Conservation (phyloP, 2,797 vertebrate species). For the Cuniculus paca region DNA sequence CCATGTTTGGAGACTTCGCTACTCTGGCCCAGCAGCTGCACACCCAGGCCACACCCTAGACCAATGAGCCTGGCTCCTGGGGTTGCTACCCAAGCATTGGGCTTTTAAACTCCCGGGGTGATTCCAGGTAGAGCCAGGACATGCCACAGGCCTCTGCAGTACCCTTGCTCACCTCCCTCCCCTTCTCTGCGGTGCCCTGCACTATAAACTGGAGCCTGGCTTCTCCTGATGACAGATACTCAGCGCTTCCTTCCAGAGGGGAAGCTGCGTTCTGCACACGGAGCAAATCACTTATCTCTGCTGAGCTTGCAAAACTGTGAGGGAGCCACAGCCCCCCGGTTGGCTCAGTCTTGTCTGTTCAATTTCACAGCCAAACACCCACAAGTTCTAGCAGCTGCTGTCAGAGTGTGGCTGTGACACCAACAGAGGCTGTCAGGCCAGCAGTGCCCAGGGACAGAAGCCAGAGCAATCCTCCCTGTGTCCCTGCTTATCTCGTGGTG, state of each 20-base stretch:
- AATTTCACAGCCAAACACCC: slow-evolving; percentile 59
- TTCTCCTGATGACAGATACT: background rate
- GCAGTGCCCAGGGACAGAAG: background rate
- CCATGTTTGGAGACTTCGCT: background rate
- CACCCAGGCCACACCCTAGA: background rate
- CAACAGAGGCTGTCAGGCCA: background rate
- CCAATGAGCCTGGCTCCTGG: background rate
- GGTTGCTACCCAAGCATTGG: rapidly evolving
- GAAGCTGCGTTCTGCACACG: slow-evolving; percentile 4
- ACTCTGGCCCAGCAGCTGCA: background rate
- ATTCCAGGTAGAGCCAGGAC: background rate
- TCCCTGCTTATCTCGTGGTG: background rate
- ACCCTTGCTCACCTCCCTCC: background rate
- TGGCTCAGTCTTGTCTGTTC: background rate
- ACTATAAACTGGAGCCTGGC: background rate
- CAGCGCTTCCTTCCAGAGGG: background rate
- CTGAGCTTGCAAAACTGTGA: slow-evolving; percentile 43
- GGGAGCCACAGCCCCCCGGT: background rate
- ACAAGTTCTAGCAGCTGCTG: background rate
- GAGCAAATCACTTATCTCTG: slow-evolving; percentile 48
- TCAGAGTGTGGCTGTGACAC: background rate
- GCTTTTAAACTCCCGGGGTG: background rate
- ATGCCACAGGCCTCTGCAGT: background rate
- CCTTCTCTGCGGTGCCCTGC: background rate
- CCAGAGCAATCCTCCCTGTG: background rate